phyloP scores from a whole-genome alignment of 2,888 invertebrate species.

The Serripes groenlandicus region DNA sequence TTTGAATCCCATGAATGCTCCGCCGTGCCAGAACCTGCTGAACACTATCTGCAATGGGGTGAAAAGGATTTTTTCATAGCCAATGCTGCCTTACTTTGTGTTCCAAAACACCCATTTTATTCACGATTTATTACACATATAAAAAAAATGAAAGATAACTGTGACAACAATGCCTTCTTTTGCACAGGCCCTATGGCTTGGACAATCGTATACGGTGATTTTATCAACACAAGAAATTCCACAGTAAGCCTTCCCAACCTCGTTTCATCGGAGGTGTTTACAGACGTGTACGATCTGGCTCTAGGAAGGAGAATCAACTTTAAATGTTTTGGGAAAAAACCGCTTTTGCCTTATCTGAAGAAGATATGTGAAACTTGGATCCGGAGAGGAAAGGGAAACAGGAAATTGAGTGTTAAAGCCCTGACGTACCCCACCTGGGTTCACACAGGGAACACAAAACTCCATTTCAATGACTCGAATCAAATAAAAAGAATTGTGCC shows the following conservation, averaged over 20 bases:
- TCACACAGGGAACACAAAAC: neutral
- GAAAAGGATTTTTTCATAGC: neutral
- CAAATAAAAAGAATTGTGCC: neutral
- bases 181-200: neutral
- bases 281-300: neutral
- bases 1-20: neutral
- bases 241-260: neutral
- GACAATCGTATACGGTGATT: neutral
- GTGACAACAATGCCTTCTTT: neutral
- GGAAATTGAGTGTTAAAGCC: neutral
- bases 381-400: neutral
- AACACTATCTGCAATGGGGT: neutral
- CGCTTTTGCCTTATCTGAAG: neutral
- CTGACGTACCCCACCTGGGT: neutral
- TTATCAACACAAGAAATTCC: neutral
- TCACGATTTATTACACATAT: neutral
- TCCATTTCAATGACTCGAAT: neutral
- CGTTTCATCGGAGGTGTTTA: neutral
- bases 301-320: neutral
- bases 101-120: neutral
- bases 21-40: neutral
- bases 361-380: neutral
- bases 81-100: neutral
- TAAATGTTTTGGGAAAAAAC: neutral
- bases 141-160: neutral